Evolutionary conservation across 2,888 invertebrate species (phyloP).

Genomic region (Parnassius glacialis): DNA sequence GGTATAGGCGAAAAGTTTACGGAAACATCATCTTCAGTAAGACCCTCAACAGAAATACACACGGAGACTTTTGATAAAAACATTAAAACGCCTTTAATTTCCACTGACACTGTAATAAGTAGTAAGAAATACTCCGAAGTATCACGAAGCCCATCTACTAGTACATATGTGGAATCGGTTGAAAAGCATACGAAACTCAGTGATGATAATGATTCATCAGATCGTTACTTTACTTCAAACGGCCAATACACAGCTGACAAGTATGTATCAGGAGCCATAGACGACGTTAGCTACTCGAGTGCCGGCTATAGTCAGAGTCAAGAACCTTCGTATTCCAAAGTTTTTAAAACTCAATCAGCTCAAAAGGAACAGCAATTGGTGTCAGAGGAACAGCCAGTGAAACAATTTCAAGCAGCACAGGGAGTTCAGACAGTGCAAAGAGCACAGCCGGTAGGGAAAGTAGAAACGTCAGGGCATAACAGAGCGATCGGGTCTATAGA

Average conservation of each 20-base stretch:
- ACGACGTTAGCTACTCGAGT: conserved; percentile 55
- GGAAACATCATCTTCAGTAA: conserved; percentile 1
- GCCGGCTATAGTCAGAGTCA: conserved; percentile 53
- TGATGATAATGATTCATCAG: conserved; percentile 6
- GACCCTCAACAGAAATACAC: conserved; percentile 11
- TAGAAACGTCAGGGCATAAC: conserved; percentile 40
- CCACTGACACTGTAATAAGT: conserved; percentile 4
- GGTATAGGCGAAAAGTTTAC: conserved; percentile 8
- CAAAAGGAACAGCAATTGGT: conserved; percentile 2
- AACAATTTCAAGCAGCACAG: conserved; percentile 11
- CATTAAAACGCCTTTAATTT: conserved; percentile 3
- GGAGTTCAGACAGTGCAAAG: conserved; percentile 21
- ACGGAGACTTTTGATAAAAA: conserved; percentile 7
- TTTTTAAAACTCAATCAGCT: conserved; percentile 10
- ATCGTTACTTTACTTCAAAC: conserved; percentile 16
- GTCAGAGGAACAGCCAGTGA: conserved; percentile 8
- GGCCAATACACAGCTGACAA: conserved; percentile 32
- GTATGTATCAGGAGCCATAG: conserved; percentile 49
- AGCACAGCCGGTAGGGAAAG: conserved; percentile 33
- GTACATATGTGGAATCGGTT: conserved; percentile 3
- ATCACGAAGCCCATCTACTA: conserved; percentile 19
- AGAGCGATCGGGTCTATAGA: conserved; percentile 55
- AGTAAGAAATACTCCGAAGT: conserved; percentile 22
- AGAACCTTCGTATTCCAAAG: conserved; percentile 61
- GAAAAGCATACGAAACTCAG: conserved; percentile 7